phyloP scores from a whole-genome alignment of 2,113 vertebrate species.

The Oryzias curvinotus region DNA sequence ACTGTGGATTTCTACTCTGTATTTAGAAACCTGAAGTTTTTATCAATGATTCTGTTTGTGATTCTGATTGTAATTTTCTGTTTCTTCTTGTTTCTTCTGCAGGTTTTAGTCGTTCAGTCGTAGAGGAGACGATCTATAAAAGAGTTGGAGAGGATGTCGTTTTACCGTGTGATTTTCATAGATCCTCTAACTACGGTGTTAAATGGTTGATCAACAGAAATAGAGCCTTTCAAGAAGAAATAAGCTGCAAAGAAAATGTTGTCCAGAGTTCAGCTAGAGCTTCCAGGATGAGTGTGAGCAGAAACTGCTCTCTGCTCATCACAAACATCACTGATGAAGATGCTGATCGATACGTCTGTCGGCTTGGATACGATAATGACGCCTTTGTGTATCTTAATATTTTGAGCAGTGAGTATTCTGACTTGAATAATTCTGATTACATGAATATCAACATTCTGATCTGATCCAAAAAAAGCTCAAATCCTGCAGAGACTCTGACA shows the following conservation, averaged over 20 bases:
- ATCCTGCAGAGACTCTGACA: too few species aligned
- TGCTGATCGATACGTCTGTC: fast-evolving
- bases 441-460: not conserved
- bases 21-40: too few species aligned
- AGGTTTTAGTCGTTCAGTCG: not conserved
- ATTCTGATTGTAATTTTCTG: not conserved
- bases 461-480: too few species aligned
- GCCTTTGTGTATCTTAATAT: not conserved
- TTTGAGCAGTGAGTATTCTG: constrained; percentile 29
- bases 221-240: fast-evolving
- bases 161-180: not conserved
- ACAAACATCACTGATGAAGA: constrained; percentile 7
- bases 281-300: constrained; percentile 1
- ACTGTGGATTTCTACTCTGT: too few species aligned
- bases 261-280: fast-evolving
- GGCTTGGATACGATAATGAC: fast-evolving
- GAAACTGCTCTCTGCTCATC: constrained; percentile 31
- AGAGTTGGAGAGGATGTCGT: not conserved
- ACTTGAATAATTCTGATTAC: not conserved
- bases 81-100: not conserved
- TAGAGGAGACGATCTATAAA: not conserved
- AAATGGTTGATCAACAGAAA: not conserved
- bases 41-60: not conserved
- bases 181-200: fast-evolving
- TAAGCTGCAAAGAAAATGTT: fast-evolving